Evolutionary conservation across 2,888 invertebrate genomes (phyloP), one percentile per base, ranked within the genome.

Genomic region (Fragum whitleyi): DNA sequence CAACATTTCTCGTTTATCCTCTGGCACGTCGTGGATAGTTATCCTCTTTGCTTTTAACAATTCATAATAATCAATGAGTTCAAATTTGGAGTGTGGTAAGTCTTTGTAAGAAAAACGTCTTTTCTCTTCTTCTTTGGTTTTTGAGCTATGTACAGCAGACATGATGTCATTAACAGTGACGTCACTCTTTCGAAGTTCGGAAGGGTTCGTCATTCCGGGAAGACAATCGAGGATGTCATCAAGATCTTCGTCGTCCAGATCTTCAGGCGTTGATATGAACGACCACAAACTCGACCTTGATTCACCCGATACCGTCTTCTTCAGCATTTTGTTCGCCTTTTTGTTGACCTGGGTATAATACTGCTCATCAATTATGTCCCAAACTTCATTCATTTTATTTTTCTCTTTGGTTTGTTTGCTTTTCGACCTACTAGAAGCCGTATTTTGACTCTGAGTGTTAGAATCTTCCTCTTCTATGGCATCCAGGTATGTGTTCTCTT

Each of bases 381-480:
- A 85, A 2, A 85, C 83, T 55, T 85, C 85, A 23, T 76, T 73
- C 39, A 65, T 65, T 61, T 85, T 83, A n/a, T 62, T 57, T 73
- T 86, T 85, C 29, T 83, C 81, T 62, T 78, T 77, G 32, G 72
- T 77, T 65, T 79, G 79, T 59, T 77, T 83, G 51, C 62, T 73
- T 61, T 79, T 70, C 36, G 72, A 70, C n/a, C 42, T 69, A n/a
- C 57, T 21, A 29, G 70, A 75, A 36, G 74, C 71, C 7, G 62
- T 39, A 39, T 26, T 69, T 11, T 74, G 65, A n/a, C 55, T 42
- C 23, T 62, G 36, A 62, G 82, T 67, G 16, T 86, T 83, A 28
- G 88, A 85, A 21, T 91, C 91, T 59, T 90, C 89, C 61, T 88
- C 88, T 16, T 89, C 87, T 51, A 87, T 84, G 16, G 89, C 87